Base-by-base conservation (phyloP, 2,888 invertebrate genomes). In the Aspidiotus rigidus region DNA sequence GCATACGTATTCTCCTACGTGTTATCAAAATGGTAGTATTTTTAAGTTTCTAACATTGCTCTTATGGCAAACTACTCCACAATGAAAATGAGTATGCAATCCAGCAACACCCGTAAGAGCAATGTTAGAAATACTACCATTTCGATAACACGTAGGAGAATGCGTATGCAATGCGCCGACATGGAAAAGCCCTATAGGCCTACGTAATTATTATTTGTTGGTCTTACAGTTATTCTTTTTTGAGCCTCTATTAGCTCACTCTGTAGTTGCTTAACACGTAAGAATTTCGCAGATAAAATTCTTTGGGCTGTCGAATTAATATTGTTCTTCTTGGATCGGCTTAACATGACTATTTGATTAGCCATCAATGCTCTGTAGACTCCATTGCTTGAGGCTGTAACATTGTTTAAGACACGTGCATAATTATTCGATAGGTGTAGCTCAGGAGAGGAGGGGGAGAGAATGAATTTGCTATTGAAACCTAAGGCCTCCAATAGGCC, bases 251-350 rank as follows among this genome's bases (percentile, higher is more conserved):
- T 40, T 17, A 71, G 16, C 17, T 70, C 63, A 16, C 49, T 63
- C 40, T 71, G 63, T 11, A 71, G n/a, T n/a, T 67, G 28, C 15
- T 67, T 71, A 0, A 67, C 49, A 7, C 70, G 44, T 2, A 67
- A 57, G 15, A 67, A 67, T 53, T 67, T 67, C 9, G 67, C 67
- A 3, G 67, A 67, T 15, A 67, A 60, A 9, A 67, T 67, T 49
- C 59, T 67, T 16, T 67, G 67, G 6, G 67, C 28, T 15, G 59
- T 59, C 13, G 67, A 44, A 15, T 59, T 67, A 0, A 15, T n/a
- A n/a, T 39, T 28, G 28, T 28, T 67, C 39, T 60, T 67, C 28
- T 60, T 49, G 5, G 67, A 49, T 59, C 67, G 67, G 44, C 60
- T 67, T 13, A 42, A 28, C 11, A 67, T 39, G n/a, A 57, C 60